Percentiles rank a stretch among this genome's conserved stretches.
Evolutionary conservation across 2,113 vertebrate species (phyloP).

Genomic region (Notechis scutatus): DNA sequence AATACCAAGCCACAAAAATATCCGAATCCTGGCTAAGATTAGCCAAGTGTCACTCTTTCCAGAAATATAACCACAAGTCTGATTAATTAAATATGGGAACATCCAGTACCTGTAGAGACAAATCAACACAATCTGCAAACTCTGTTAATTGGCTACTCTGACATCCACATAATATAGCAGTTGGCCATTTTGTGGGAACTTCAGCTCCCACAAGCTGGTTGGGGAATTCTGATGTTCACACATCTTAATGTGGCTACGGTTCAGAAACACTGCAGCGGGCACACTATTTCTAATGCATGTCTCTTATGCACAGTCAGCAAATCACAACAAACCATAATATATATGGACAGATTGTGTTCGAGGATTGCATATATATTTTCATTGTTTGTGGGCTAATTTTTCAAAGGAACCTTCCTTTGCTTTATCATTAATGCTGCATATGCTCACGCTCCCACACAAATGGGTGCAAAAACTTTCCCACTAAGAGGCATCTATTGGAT

Average conservation of each 20-base stretch:
- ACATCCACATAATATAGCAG: neutral
- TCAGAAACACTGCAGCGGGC: neutral
- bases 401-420: neutral
- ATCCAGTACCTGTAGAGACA: neutral
- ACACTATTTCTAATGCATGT: too few relatives aligned
- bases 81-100: neutral
- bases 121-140: neutral
- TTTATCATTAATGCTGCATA: neutral
- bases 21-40: neutral
- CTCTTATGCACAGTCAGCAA: neutral
- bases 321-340: neutral
- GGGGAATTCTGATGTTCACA: too few relatives aligned
- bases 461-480: neutral
- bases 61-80: neutral
- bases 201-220: too few relatives aligned
- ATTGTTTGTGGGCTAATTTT: neutral
- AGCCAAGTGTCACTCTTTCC: neutral
- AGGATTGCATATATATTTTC: neutral
- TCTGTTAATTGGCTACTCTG: neutral
- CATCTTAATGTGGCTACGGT: too few relatives aligned
- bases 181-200: too few relatives aligned
- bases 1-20: neutral
- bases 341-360: neutral
- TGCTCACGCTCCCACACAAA: neutral
- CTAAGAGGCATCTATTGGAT: neutral